Evolutionary conservation across 1,140 invertebrate genomes (phyloP).

Genomic region (Drosophila prosaltans): DNA sequence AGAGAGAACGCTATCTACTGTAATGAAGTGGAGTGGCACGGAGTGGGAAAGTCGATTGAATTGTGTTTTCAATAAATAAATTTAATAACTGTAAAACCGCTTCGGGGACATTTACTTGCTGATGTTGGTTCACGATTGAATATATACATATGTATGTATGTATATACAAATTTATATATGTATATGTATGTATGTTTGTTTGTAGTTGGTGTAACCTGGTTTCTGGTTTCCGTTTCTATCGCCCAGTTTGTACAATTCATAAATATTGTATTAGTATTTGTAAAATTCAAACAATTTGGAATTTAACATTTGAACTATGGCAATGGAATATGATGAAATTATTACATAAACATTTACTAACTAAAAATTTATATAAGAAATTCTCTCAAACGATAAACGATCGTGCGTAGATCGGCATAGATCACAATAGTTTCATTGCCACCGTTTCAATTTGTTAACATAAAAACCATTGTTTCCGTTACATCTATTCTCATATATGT

Average conservation of each 20-base stretch:
- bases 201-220: constrained; percentile 12
- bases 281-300: neutral
- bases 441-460: no score
- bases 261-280: constrained; percentile 1
- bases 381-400: no score
- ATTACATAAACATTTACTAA: neutral
- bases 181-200: constrained; percentile 25
- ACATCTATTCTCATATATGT: no score
- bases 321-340: neutral
- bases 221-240: neutral
- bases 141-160: neutral
- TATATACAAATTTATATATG: constrained; percentile 1
- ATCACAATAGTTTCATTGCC: no score
- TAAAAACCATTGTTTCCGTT: no score
- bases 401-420: no score
- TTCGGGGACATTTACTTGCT: constrained; percentile 37
- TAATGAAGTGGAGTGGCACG: neutral
- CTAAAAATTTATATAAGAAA: no score
- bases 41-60: constrained; percentile 9
- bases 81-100: constrained; percentile 63
- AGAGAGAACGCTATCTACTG: neutral
- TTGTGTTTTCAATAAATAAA: constrained; percentile 72
- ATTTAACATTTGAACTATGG: constrained; percentile 2
- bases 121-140: neutral
- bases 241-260: neutral